These are phyloP conservation scores for Schizaphis graminum DNA, from an alignment of 2,888 invertebrate species.

Conservation along the genomic window DNA sequence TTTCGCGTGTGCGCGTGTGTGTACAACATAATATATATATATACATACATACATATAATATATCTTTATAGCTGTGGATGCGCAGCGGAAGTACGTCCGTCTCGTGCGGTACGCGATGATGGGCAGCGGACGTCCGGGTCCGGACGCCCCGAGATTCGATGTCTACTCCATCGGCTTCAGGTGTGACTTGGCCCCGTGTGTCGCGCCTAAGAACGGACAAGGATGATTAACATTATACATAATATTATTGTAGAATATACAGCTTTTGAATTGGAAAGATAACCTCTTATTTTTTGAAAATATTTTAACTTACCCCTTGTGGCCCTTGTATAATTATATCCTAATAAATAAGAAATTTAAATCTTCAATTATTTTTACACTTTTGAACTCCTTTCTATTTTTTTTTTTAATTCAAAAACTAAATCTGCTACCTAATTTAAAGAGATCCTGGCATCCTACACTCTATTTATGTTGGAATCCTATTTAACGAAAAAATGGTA, in stretches of 20 bases:
- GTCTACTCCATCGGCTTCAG: constrained; percentile 46
- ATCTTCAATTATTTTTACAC: too few species aligned
- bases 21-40: background rate
- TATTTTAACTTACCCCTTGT: too few species aligned
- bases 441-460: background rate
- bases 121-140: background rate
- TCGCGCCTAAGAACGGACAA: background rate
- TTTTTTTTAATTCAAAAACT: background rate
- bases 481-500: background rate
- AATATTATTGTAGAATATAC: background rate
- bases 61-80: constrained; percentile 5
- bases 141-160: background rate
- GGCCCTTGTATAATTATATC: too few species aligned
- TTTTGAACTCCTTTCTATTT: too few species aligned
- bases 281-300: too few species aligned
- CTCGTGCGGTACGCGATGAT: constrained; percentile 40
- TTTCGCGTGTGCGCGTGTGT: background rate
- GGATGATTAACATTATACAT: background rate
- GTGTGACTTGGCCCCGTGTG: background rate
- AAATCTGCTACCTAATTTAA: background rate
- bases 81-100: constrained; percentile 30
- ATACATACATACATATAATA: background rate
- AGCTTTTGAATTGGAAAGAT: too few species aligned
- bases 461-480: background rate
- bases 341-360: too few species aligned